Percentiles rank a stretch among this genome's conserved stretches.
These are phyloP conservation scores for Tribolium madens DNA, from an alignment of 1,140 invertebrate species.

Conservation along the genomic window DNA sequence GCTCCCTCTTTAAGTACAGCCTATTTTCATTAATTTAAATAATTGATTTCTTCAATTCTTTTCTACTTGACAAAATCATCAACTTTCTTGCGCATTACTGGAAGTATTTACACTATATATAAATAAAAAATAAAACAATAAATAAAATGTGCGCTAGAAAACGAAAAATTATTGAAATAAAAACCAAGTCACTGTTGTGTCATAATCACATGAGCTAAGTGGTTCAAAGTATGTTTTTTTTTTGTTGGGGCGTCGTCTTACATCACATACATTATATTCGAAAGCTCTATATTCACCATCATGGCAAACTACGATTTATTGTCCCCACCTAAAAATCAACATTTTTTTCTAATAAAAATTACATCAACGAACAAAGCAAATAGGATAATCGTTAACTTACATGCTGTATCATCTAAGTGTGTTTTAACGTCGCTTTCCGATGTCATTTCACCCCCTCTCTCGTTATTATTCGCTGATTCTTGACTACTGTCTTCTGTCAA, in stretches of 20 bases:
- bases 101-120: constrained; percentile 4
- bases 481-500: constrained; percentile 68
- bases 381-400: background rate
- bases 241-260: constrained; percentile 44
- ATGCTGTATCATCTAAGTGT: constrained; percentile 40
- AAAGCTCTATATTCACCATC: constrained; percentile 46
- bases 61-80: constrained; percentile 14
- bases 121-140: constrained; percentile 53
- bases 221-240: constrained; percentile 14
- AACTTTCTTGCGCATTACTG: too few relatives aligned
- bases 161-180: constrained; percentile 51
- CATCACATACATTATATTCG: constrained; percentile 54
- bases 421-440: constrained; percentile 26
- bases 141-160: constrained; percentile 56
- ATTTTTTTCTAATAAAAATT: too few relatives aligned
- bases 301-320: constrained; percentile 59
- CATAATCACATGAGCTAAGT: constrained; percentile 60
- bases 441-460: constrained; percentile 43
- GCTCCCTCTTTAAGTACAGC: constrained; percentile 39
- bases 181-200: constrained; percentile 49
- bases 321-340: constrained; percentile 59
- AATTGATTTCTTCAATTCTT: constrained; percentile 31
- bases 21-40: constrained; percentile 34
- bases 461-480: constrained; percentile 52
- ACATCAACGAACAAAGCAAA: too few relatives aligned